These are phyloP conservation scores for Melanargia galathea DNA, from an alignment of 2,888 invertebrate genomes.

Conservation along the genomic window DNA sequence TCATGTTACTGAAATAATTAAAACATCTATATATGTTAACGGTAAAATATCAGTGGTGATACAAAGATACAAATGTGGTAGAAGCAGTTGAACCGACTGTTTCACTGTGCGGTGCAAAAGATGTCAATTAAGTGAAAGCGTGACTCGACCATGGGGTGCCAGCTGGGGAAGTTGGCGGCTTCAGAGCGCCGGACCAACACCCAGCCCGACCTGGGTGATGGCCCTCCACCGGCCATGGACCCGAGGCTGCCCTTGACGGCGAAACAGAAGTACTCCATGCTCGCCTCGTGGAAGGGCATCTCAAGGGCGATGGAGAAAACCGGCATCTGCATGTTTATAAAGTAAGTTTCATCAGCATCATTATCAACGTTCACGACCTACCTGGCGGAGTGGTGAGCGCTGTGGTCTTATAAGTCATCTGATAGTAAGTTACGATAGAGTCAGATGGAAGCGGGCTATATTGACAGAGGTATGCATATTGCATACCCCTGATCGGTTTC, in stretches of 20 bases:
- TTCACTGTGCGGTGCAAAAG: conserved; percentile 12
- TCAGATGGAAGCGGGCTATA: too few relatives aligned
- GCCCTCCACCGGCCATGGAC: conserved; percentile 87
- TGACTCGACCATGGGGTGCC: conserved; percentile 84
- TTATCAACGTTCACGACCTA: too few relatives aligned
- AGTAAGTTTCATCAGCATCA: too few relatives aligned
- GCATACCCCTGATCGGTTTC: too few relatives aligned
- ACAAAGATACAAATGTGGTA: too few relatives aligned
- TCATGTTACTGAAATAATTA: conserved; percentile 17
- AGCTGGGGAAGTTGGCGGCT: conserved; percentile 87
- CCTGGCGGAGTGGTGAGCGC: too few relatives aligned
- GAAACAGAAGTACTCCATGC: conserved; percentile 93
- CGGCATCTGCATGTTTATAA: conserved; percentile 95
- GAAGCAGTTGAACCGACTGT: neutral
- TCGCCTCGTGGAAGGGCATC: conserved; percentile 96
- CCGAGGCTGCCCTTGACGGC: conserved; percentile 91
- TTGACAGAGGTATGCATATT: too few relatives aligned
- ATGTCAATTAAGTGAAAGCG: conserved; percentile 41
- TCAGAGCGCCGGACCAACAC: conserved; percentile 74
- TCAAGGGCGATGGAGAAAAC: conserved; percentile 94
- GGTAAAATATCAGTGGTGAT: too few relatives aligned
- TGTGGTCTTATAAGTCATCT: too few relatives aligned
- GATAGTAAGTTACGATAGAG: too few relatives aligned
- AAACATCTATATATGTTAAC: too few relatives aligned
- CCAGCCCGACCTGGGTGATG: conserved; percentile 75